These are phyloP conservation scores for Pterocles gutturalis DNA, from an alignment of 2,113 vertebrate genomes.

Conservation along the genomic window DNA sequence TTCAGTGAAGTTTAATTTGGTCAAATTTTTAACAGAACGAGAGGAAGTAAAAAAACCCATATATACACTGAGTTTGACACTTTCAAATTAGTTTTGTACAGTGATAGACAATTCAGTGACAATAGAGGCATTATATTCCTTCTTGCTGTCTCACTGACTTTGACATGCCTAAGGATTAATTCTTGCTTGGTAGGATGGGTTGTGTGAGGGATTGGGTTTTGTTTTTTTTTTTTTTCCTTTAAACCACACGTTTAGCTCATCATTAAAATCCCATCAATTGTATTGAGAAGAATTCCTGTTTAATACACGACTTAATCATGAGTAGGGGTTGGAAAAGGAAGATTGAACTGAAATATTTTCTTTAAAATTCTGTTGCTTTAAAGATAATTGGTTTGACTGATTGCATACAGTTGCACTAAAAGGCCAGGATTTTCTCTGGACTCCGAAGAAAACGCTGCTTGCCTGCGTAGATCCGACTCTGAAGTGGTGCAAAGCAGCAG, in stretches of 20 bases:
- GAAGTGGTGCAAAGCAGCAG: neutral
- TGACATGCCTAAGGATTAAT: neutral
- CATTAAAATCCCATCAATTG: neutral
- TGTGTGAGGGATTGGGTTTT: neutral
- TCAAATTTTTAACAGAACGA: neutral
- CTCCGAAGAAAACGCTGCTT: neutral
- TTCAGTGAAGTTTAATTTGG: neutral
- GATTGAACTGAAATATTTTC: neutral
- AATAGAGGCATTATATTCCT: neutral
- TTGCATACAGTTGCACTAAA: neutral
- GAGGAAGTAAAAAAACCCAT: neutral
- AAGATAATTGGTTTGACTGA: neutral
- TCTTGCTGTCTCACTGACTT: neutral
- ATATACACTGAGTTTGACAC: neutral
- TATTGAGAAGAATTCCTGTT: neutral
- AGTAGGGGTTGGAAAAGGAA: neutral
- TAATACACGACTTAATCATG: neutral
- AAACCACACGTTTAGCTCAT: neutral
- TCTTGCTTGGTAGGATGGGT: neutral
- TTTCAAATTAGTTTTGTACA: slow-evolving; percentile 7
- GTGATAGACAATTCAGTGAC: neutral
- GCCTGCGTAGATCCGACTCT: neutral
- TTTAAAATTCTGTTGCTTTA: neutral
- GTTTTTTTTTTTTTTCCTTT: neutral
- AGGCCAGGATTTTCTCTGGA: neutral